Base-by-base conservation (phyloP, 2,888 invertebrate species). In the Sphaerophoria rueppellii region DNA sequence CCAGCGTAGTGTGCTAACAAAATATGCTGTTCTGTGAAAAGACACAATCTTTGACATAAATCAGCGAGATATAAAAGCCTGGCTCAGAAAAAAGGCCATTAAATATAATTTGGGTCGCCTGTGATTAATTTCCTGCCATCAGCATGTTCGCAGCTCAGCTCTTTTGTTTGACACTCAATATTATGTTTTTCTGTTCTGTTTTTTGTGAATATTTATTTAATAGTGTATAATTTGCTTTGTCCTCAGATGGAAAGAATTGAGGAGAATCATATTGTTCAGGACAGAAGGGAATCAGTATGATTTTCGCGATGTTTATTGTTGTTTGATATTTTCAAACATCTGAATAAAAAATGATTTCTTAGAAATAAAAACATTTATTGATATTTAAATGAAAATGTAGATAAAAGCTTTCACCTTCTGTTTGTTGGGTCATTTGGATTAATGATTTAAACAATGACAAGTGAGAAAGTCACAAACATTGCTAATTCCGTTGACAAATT, bases 91-190 rank as follows among this genome's bases (percentile, higher is more conserved):
- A 24, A 55, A 76, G 52, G 60, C 24, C 69, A 73, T 71, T 60
- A 73, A 63, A 37, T 35, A 69, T 37, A 12, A 74, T 82, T 69
- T 57, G 37, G 78, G 82, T 78, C 78, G 61, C 16, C 58, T 46
- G 50, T 65, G 70, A 63, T 48, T 70, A 61, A 63, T 70, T 43
- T 34, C 40, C 57, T 55, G 52, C n/a, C 9, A 46, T 32, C 60
- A 57, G 55, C 24, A 24, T 2, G 82, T 82, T 73, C 72, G 82
- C 32, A 4, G 43, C 34, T 71, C 82, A 77, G 54, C 60, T 81
- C 81, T 76, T 81, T 77, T 82, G 77, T 82, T 61, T 72, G 14
- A 55, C 43, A 55, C 37, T 14, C 35, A 32, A 40, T 40, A 60
- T 4, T 40, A 7, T 55, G 54, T 34, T 40, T 37, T 1, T 34